Conservation (phyloP, 2,888 invertebrate genomes). For the Lasioglossum zephyrum region DNA sequence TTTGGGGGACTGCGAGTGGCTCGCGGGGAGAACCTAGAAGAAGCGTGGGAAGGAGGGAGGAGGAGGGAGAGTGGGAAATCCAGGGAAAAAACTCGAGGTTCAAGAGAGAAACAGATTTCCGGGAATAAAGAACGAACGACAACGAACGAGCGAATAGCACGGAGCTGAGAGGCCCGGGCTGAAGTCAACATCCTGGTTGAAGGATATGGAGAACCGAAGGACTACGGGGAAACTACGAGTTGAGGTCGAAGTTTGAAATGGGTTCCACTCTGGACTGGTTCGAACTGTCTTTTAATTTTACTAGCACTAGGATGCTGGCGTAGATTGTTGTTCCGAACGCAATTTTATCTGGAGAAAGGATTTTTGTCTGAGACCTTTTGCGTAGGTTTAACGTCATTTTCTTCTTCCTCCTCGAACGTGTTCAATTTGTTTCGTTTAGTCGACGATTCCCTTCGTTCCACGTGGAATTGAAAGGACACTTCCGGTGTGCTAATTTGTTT, state of each 20-base stretch:
- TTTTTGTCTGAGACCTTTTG: neutral
- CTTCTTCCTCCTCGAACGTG: neutral
- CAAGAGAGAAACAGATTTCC: slow-evolving; percentile 1
- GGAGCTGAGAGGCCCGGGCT: neutral
- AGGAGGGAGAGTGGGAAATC: neutral
- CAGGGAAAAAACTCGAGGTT: neutral
- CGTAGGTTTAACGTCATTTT: neutral
- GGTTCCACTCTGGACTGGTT: neutral
- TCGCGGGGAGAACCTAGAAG: neutral
- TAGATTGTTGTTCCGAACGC: neutral
- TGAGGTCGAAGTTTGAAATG: neutral
- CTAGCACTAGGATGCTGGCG: neutral
- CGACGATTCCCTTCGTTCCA: too few species aligned
- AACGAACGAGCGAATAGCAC: neutral
- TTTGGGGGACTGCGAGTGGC: neutral
- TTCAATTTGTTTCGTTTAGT: neutral
- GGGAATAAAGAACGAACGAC: neutral
- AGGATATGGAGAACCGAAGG: neutral
- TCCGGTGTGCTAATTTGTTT: too few species aligned
- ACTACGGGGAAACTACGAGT: neutral
- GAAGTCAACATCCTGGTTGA: slow-evolving; percentile 1
- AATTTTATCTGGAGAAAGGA: neutral
- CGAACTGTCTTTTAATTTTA: neutral
- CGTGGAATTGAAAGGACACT: too few species aligned
- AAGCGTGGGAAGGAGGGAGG: neutral